Evolutionary conservation across 2,888 invertebrate species (phyloP).

Genomic region (Eubasilissa splendida): DNA sequence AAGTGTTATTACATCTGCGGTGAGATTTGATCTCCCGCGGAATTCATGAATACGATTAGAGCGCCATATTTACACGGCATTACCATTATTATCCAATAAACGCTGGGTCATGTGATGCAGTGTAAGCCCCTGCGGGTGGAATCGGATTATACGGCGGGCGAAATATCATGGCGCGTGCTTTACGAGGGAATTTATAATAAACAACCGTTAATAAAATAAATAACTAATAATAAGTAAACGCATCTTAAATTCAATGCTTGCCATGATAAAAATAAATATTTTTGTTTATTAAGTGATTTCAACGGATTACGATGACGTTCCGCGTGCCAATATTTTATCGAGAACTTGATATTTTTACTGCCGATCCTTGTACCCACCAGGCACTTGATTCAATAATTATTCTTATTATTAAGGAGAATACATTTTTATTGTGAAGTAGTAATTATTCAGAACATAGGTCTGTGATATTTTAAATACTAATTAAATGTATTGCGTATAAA

Average conservation of each 20-base stretch:
- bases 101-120: slow-evolving; percentile 37
- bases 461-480: too few relatives aligned
- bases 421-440: too few relatives aligned
- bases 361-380: too few relatives aligned
- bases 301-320: too few relatives aligned
- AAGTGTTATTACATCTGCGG: slow-evolving; percentile 40
- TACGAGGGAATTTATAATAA: slow-evolving; percentile 41
- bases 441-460: too few relatives aligned
- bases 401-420: too few relatives aligned
- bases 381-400: too few relatives aligned
- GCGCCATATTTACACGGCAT: slow-evolving; percentile 55
- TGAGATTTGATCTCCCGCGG: slow-evolving; percentile 39
- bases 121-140: slow-evolving; percentile 27
- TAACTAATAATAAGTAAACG: neutral
- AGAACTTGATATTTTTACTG: too few relatives aligned
- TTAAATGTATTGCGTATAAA: too few relatives aligned
- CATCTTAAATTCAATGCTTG: neutral
- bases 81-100: slow-evolving; percentile 57
- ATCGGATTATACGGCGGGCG: slow-evolving; percentile 39
- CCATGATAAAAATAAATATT: too few relatives aligned
- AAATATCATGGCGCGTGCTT: slow-evolving; percentile 44
- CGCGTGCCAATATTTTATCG: too few relatives aligned
- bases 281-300: too few relatives aligned
- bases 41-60: slow-evolving; percentile 51
- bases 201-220: slow-evolving; percentile 4